Evolutionary conservation across 2,113 vertebrate genomes (phyloP).

Genomic region (Machaerirhynchus nigripectus): DNA sequence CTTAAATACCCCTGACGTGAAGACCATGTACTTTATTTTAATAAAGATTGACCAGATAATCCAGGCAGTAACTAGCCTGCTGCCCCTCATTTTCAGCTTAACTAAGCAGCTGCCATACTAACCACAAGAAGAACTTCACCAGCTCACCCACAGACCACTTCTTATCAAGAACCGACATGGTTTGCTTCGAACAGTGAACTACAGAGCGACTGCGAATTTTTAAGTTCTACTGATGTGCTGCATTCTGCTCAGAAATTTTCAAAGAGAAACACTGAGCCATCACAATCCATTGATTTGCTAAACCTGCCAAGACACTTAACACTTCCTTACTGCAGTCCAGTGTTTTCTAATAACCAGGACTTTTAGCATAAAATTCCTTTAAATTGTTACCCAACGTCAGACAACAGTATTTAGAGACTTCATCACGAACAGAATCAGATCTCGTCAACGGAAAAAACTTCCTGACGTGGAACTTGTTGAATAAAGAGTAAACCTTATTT

Average conservation of each 20-base stretch:
- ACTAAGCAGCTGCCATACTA: background rate
- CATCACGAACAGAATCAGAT: background rate
- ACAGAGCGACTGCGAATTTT: background rate
- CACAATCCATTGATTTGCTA: conserved; percentile 32
- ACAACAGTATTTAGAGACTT: background rate
- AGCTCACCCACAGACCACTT: background rate
- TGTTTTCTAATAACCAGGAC: background rate
- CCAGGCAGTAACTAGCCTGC: background rate
- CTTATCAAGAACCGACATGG: background rate
- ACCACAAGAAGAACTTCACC: background rate
- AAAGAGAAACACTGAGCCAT: conserved; percentile 37
- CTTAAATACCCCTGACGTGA: background rate
- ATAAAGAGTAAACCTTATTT: background rate
- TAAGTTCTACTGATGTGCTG: background rate
- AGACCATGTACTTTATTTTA: background rate
- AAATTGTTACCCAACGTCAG: background rate
- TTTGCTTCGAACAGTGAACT: background rate
- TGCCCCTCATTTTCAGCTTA: background rate
- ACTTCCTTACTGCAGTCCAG: conserved; percentile 10
- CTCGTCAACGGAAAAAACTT: conserved; percentile 34
- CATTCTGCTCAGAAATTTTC: conserved; percentile 5
- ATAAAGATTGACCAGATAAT: background rate
- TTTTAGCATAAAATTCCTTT: background rate
- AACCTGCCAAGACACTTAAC: conserved; percentile 49
- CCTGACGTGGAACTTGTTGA: conserved; percentile 39